These are phyloP conservation scores for Sinohyriopsis cumingii DNA, from an alignment of 2,888 invertebrate species.

Conservation along the genomic window DNA sequence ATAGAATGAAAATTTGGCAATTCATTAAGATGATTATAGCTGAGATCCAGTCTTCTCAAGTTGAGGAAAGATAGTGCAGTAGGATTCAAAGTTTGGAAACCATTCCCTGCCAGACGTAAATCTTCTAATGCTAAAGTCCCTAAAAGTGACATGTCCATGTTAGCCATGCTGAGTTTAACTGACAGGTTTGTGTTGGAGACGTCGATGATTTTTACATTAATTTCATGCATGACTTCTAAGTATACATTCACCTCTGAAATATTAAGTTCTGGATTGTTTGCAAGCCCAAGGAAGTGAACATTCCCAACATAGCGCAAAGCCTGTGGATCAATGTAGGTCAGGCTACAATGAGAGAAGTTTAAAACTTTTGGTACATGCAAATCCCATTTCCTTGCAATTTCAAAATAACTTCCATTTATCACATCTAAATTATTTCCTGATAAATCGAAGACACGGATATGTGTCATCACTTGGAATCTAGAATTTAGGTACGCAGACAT, in stretches of 20 bases:
- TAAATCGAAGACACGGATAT: constrained; percentile 49
- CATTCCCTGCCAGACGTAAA: constrained; percentile 34
- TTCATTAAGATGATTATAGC: constrained; percentile 38
- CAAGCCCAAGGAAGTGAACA: constrained; percentile 42
- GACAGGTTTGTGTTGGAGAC: constrained; percentile 42
- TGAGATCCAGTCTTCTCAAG: constrained; percentile 40
- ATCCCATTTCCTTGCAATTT: constrained; percentile 48
- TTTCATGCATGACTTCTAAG: constrained; percentile 37
- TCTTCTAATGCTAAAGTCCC: constrained; percentile 33
- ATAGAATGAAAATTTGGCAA: constrained; percentile 32
- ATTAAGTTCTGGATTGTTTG: constrained; percentile 45
- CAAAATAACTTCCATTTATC: constrained; percentile 46
- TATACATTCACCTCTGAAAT: constrained; percentile 34
- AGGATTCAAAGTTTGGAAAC: constrained; percentile 21
- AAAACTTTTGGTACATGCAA: constrained; percentile 38
- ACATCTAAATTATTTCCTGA: constrained; percentile 46
- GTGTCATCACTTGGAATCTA: constrained; percentile 52
- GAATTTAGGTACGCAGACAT: constrained; percentile 44
- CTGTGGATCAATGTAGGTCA: constrained; percentile 44
- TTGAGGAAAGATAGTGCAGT: constrained; percentile 34
- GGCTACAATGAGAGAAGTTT: constrained; percentile 55
- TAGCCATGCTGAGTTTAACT: constrained; percentile 16
- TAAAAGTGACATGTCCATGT: constrained; percentile 23
- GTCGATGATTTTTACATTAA: constrained; percentile 38
- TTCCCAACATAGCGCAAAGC: constrained; percentile 40